A percentile compares a stretch with the other conserved stretches of the same genome.
phyloP scores from a whole-genome alignment of 2,797 vertebrate genomes.

The Gymnothorax reevesii region DNA sequence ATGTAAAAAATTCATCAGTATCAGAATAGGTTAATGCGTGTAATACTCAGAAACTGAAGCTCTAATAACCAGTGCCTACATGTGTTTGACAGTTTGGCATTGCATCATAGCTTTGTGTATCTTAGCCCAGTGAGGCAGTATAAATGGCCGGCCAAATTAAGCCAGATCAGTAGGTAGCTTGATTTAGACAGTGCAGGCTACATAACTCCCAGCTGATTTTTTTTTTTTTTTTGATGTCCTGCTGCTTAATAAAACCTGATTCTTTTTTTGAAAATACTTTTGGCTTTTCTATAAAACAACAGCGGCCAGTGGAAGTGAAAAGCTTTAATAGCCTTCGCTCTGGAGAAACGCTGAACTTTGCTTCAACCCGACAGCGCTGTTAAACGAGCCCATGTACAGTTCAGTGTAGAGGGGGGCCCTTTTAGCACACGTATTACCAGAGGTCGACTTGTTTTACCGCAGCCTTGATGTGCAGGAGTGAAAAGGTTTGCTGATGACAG shows the following conservation, averaged over 20 bases:
- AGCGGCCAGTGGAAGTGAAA: background rate
- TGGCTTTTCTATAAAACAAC: background rate
- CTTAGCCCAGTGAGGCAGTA: too few relatives aligned
- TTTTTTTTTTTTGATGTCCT: background rate
- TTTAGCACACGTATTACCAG: background rate
- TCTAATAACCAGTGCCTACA: too few relatives aligned
- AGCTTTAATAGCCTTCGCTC: background rate
- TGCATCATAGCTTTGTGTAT: too few relatives aligned
- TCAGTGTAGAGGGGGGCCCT: background rate
- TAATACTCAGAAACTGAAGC: too few relatives aligned
- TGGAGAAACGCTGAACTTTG: background rate
- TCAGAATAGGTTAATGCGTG: too few relatives aligned
- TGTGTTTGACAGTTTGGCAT: too few relatives aligned
- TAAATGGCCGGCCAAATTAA: too few relatives aligned
- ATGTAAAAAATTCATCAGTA: too few relatives aligned
- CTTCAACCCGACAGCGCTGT: background rate
- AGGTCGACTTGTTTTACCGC: background rate
- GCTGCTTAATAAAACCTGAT: background rate
- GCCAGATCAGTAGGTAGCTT: too few relatives aligned
- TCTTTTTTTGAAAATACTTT: background rate
- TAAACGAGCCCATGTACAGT: background rate
- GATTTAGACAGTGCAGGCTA: too few relatives aligned
- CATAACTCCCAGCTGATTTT: too few relatives aligned
- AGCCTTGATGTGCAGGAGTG: background rate
- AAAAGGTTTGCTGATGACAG: conserved; percentile 56